These are phyloP conservation scores for Nematopogon swammerdamellus DNA, from an alignment of 2,888 invertebrate species.

Conservation along the genomic window DNA sequence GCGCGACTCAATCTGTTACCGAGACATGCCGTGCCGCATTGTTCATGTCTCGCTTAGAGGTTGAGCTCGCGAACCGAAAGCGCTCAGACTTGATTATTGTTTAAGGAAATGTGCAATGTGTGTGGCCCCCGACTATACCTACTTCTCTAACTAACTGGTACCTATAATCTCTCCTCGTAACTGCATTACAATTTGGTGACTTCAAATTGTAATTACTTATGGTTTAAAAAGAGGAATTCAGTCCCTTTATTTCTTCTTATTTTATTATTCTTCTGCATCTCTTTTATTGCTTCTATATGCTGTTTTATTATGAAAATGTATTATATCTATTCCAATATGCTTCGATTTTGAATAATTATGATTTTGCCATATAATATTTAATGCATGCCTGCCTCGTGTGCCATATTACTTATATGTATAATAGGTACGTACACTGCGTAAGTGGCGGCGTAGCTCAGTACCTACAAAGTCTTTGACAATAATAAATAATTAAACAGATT, in stretches of 20 bases:
- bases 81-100: background rate
- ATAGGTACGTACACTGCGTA: too few species aligned
- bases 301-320: too few species aligned
- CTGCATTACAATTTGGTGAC: constrained; percentile 58
- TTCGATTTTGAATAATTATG: too few species aligned
- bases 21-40: background rate
- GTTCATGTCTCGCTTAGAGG: background rate
- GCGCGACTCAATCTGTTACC: background rate
- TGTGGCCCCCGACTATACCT: background rate
- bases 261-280: background rate
- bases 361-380: too few species aligned
- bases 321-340: too few species aligned
- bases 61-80: background rate
- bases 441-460: too few species aligned
- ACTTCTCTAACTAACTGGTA: constrained; percentile 38
- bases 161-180: constrained; percentile 56
- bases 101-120: background rate
- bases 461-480: too few species aligned
- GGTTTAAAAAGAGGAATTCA: constrained; percentile 48
- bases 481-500: too few species aligned
- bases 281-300: too few species aligned
- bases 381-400: too few species aligned
- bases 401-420: too few species aligned
- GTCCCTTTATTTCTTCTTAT: constrained; percentile 15
- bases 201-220: constrained; percentile 56